A percentile compares a stretch with the other conserved stretches of the same genome.
phyloP scores from a whole-genome alignment of 2,888 invertebrate genomes.

The Oxyteleia sp. region DNA sequence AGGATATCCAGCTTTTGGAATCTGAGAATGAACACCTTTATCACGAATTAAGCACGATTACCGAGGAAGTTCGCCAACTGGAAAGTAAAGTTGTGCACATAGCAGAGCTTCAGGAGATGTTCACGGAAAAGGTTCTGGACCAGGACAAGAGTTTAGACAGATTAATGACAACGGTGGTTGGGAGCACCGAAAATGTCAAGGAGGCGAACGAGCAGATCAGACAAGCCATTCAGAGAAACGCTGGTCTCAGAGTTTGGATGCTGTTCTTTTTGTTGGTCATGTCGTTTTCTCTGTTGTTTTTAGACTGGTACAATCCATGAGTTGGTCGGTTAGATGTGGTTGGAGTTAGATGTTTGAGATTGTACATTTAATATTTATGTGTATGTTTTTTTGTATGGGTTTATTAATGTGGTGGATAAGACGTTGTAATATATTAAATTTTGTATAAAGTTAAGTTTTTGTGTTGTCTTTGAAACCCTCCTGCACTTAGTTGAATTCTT shows the following conservation, averaged over 20 bases:
- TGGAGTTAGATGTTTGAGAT: not conserved
- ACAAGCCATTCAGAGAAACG: conserved; percentile 98
- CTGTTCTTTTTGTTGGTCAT: conserved; percentile 98
- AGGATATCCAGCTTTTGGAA: conserved; percentile 97
- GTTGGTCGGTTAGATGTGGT: not conserved
- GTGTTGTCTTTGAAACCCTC: not conserved
- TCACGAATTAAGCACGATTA: conserved; percentile 95
- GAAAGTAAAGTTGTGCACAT: conserved; percentile 98
- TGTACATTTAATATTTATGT: conserved; percentile 5
- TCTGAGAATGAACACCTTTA: conserved; percentile 96
- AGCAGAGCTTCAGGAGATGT: conserved; percentile 97
- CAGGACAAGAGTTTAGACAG: conserved; percentile 98
- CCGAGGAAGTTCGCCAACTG: conserved; percentile 96
- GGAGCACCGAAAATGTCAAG: conserved; percentile 97
- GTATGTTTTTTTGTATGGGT: not conserved
- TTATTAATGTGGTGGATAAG: not conserved
- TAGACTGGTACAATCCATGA: conserved; percentile 99
- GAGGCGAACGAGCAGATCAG: conserved; percentile 99
- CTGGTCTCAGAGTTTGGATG: conserved; percentile 97
- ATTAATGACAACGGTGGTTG: conserved; percentile 95
- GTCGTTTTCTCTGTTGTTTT: conserved; percentile 97
- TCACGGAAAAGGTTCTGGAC: conserved; percentile 97
- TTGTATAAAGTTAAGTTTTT: not conserved
- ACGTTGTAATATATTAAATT: not conserved
- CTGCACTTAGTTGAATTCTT: too few relatives aligned